Evolutionary conservation across 2,888 invertebrate species (phyloP).

Genomic region (Standfussiana lucernea): DNA sequence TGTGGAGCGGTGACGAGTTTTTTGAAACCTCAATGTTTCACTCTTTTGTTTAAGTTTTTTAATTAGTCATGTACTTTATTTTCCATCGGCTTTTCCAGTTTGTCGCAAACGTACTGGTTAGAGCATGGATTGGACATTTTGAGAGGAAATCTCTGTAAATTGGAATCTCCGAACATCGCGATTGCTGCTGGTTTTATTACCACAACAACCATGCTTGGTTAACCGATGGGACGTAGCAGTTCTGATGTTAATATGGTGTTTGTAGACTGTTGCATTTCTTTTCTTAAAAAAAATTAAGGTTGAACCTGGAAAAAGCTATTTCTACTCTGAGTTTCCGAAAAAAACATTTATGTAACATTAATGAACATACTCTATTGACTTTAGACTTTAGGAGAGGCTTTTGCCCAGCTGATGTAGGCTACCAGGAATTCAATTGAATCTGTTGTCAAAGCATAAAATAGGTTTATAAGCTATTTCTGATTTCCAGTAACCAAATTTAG

Average conservation of each 20-base stretch:
- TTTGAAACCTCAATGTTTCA: conserved; percentile 12
- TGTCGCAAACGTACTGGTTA: background rate
- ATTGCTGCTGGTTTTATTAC: background rate
- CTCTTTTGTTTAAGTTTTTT: background rate
- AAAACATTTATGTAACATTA: too few species aligned
- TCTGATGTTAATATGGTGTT: background rate
- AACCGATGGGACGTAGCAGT: background rate
- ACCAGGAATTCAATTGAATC: background rate
- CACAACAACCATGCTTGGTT: background rate
- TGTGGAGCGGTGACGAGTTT: background rate
- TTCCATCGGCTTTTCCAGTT: background rate
- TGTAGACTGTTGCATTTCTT: background rate
- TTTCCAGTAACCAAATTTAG: background rate
- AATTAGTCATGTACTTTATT: background rate
- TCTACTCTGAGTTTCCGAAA: background rate
- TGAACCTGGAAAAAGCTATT: background rate
- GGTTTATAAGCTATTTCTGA: conserved; percentile 1
- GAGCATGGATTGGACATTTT: background rate
- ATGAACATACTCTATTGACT: too few species aligned
- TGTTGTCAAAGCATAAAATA: background rate
- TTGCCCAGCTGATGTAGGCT: too few species aligned
- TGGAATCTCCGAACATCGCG: background rate
- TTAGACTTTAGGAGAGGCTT: too few species aligned
- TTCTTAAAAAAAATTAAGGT: background rate
- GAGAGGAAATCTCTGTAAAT: background rate